Conservation (phyloP, 1,140 invertebrate genomes). For the Elymnias hypermnestra region DNA sequence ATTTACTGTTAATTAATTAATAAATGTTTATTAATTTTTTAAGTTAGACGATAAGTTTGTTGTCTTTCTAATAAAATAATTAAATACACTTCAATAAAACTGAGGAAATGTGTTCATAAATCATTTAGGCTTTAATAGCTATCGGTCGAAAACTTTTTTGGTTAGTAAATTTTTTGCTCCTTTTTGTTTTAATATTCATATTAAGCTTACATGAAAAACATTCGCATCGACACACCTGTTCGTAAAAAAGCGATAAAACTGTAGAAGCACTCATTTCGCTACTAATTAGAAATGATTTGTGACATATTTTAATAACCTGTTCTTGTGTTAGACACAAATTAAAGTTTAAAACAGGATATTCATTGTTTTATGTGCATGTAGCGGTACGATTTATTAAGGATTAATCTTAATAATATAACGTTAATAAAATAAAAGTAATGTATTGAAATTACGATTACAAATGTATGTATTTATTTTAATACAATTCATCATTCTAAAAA, state of each 20-base stretch:
- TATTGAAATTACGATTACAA: too few species aligned
- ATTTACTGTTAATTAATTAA: too few species aligned
- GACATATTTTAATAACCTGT: constrained; percentile 12
- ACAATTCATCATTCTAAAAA: too few species aligned
- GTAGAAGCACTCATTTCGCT: constrained; percentile 7
- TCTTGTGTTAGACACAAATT: constrained; percentile 7
- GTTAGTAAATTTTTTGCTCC: neutral
- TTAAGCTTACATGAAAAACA: neutral
- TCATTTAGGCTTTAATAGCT: neutral
- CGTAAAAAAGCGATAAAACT: constrained; percentile 13
- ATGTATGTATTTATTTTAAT: too few species aligned
- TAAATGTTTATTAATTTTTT: too few species aligned
- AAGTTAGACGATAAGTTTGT: too few species aligned
- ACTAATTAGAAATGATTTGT: constrained; percentile 19
- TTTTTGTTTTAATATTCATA: constrained; percentile 8
- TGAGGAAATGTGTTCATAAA: neutral
- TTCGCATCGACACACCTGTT: constrained; percentile 8
- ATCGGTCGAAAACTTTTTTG: neutral
- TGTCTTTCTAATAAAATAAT: too few species aligned
- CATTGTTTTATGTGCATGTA: neutral
- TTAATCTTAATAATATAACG: neutral
- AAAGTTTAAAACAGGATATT: constrained; percentile 1
- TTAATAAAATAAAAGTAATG: too few species aligned
- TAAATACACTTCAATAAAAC: too few species aligned
- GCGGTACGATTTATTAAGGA: neutral